phyloP scores from a whole-genome alignment of 2,888 invertebrate species.

The Rhodophaea formosa region DNA sequence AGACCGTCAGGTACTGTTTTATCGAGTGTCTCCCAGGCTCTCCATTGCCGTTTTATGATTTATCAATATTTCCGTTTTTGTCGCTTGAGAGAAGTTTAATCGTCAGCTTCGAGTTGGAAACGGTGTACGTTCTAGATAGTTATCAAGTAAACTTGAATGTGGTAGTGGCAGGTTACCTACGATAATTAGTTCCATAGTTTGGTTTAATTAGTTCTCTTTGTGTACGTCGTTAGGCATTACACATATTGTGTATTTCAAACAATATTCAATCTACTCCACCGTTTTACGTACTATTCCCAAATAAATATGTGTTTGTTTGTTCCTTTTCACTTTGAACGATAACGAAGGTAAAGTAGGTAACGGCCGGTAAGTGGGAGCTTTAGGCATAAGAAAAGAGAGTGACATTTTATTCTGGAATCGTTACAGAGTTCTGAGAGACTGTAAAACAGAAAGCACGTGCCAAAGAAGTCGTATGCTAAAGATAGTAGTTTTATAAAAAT shows the following conservation, averaged over 20 bases:
- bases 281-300: too few species aligned
- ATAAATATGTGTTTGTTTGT: too few species aligned
- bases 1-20: background rate
- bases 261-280: background rate
- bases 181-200: constrained; percentile 1
- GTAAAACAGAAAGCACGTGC: too few species aligned
- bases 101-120: background rate
- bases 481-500: too few species aligned
- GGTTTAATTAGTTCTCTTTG: background rate
- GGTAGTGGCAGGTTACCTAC: background rate
- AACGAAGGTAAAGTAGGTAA: too few species aligned
- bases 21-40: background rate
- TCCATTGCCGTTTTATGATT: background rate
- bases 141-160: background rate
- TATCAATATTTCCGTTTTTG: background rate
- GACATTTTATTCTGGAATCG: too few species aligned
- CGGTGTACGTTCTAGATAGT: background rate
- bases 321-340: too few species aligned
- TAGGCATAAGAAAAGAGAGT: too few species aligned
- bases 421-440: too few species aligned
- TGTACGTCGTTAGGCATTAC: background rate
- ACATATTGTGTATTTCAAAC: background rate
- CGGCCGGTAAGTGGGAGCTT: too few species aligned
- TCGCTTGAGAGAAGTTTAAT: background rate
- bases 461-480: too few species aligned